Base-by-base conservation (phyloP, 1,140 invertebrate genomes). In the Drosophila tropicalis region DNA sequence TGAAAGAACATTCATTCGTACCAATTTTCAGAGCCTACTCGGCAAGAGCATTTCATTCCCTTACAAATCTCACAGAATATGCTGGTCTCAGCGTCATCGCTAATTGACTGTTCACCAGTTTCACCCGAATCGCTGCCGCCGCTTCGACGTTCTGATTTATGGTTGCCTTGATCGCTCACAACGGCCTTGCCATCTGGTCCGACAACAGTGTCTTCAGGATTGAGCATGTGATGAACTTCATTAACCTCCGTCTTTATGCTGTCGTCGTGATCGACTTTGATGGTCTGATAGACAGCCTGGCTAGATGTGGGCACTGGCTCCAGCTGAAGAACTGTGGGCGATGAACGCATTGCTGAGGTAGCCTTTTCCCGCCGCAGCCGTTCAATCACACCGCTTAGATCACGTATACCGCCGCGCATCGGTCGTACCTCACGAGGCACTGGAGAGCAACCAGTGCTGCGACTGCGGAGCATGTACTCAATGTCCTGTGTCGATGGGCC, bases 131-230 rank as follows among this genome's bases (percentile, higher is more conserved):
- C 73, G 22, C 75, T 83, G 62, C 84, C 93, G 92, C 55, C 91
- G 78, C 5, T 5, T 29, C 84, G 82, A 61, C 83, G 67, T 39
- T 87, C 92, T 61, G 71, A 54, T 34, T 84, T 74, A 12, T 81
- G 65, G 1, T 44, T 60, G 9, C 66, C 3, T 22, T 51, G 17
- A n/a, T 51, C 9, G 7, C 17, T 51, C 17, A 39, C 62, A 13
- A 93, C 79, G 34, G 94, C 91, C 82, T 94, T 94, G 22, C 95
- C 95, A 90, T 95, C 94, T 25, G 93, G 92, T 66, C 94, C 94
- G 25, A 96, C 77, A 34, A 94, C 91, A 15, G 93, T 94, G 66
- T 93, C 93, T 68, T 93, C 92, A 32, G 84, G 68, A 29, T 75
- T 82, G 2, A 85, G 73, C 76, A 92, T 77, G 47, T 85, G 71